Evolutionary conservation across 1,140 invertebrate species (phyloP).

Genomic region (Zaprionus ornatus): DNA sequence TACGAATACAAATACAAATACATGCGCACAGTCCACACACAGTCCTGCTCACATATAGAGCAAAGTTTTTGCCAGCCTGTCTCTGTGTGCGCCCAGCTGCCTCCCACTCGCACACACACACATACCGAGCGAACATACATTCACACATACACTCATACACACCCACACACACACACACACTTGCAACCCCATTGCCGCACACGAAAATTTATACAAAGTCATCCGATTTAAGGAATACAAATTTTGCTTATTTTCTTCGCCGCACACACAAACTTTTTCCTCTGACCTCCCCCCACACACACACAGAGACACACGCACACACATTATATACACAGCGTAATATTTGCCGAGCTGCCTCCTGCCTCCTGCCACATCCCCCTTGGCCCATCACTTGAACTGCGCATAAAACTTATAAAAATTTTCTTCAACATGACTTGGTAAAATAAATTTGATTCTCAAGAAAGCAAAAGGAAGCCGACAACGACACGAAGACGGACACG

Average conservation of each 20-base stretch:
- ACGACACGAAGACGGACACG: slow-evolving; percentile 45
- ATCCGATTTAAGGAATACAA: slow-evolving; percentile 84
- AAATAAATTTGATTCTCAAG: slow-evolving; percentile 84
- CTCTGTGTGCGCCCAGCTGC: slow-evolving; percentile 67
- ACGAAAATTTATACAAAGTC: slow-evolving; percentile 84
- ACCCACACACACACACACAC: slow-evolving; percentile 46
- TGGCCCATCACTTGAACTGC: slow-evolving; percentile 75
- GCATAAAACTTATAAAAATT: slow-evolving; percentile 84
- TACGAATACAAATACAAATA: slow-evolving; percentile 30
- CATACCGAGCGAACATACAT: slow-evolving; percentile 3
- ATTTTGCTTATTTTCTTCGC: slow-evolving; percentile 78
- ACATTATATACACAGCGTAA: slow-evolving; percentile 35
- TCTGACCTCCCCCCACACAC: slow-evolving; percentile 30
- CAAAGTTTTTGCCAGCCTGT: slow-evolving; percentile 56
- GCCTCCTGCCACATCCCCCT: not conserved
- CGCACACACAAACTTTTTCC: slow-evolving; percentile 51
- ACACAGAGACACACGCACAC: slow-evolving; percentile 34
- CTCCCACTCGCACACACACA: slow-evolving; percentile 28
- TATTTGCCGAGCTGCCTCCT: slow-evolving; percentile 48
- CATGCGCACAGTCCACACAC: slow-evolving; percentile 30
- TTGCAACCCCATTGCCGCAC: slow-evolving; percentile 78
- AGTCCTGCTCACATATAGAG: slow-evolving; percentile 32
- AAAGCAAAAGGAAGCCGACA: slow-evolving; percentile 68
- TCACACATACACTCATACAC: slow-evolving; percentile 12
- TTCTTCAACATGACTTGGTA: slow-evolving; percentile 84